Conservation (phyloP, 2,888 invertebrate genomes). For the Synergus umbraculus region DNA sequence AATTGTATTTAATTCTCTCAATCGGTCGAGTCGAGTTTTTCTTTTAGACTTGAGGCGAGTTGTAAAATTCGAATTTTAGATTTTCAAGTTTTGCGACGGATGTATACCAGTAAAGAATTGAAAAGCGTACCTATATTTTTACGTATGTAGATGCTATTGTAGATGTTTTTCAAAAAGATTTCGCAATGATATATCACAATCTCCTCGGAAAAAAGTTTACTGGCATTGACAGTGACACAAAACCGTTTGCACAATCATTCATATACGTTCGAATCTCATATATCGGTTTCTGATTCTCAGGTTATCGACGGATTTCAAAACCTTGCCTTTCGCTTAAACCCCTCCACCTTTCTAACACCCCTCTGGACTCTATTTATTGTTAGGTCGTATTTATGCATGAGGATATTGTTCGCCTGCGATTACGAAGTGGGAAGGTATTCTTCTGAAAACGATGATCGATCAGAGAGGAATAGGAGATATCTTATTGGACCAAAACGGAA, state of each 20-base stretch:
- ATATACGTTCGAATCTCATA: conserved; percentile 47
- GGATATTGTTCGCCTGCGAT: conserved; percentile 11
- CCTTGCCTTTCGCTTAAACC: not conserved
- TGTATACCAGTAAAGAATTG: not conserved
- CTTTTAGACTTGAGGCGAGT: too few species aligned
- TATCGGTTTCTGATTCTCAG: conserved; percentile 43
- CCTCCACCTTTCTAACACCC: not conserved
- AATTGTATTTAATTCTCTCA: too few species aligned
- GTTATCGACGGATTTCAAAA: conserved; percentile 42
- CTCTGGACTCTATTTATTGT: conserved; percentile 1
- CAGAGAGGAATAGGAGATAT: too few species aligned
- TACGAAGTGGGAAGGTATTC: not conserved
- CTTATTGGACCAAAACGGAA: too few species aligned
- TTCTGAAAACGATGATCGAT: too few species aligned
- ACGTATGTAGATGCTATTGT: not conserved
- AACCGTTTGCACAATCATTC: conserved; percentile 50
- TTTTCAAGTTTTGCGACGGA: not conserved
- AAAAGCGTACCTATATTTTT: conserved; percentile 18
- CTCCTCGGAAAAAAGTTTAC: conserved; percentile 47
- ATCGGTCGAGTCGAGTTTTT: too few species aligned
- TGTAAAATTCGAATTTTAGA: not conserved
- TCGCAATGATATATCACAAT: conserved; percentile 46
- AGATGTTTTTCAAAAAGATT: too few species aligned
- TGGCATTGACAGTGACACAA: conserved; percentile 44
- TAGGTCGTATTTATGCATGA: conserved; percentile 29